phyloP scores from a whole-genome alignment of 2,888 invertebrate species.

The Leptinotarsa peninsularis region DNA sequence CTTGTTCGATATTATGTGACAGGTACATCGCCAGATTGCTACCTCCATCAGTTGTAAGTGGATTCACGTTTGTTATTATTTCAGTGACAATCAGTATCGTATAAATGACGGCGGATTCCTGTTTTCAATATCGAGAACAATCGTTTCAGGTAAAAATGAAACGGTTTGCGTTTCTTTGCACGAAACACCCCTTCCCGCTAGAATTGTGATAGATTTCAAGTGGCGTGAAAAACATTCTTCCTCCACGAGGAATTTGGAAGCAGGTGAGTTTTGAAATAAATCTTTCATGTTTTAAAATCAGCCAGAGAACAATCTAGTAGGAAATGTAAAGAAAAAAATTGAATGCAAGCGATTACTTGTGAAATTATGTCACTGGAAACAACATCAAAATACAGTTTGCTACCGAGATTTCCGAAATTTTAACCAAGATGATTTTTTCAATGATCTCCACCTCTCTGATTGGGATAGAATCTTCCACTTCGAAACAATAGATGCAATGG shows the following conservation, averaged over 20 bases:
- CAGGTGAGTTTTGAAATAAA: slow-evolving; percentile 53
- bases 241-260: slow-evolving; percentile 54
- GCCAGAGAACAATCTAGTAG: no score
- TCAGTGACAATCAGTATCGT: slow-evolving; percentile 32
- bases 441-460: no score
- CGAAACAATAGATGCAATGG: no score
- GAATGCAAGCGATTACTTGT: no score
- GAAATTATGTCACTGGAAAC: no score
- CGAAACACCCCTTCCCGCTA: slow-evolving; percentile 53
- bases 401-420: no score
- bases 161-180: slow-evolving; percentile 61
- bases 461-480: no score
- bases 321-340: no score
- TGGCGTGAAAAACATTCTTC: slow-evolving; percentile 58
- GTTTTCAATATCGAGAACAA: slow-evolving; percentile 60
- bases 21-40: slow-evolving; percentile 4
- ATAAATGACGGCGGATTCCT: slow-evolving; percentile 57
- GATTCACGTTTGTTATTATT: slow-evolving; percentile 15
- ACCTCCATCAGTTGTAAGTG: background rate
- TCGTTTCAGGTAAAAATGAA: slow-evolving; percentile 61
- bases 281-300: no score
- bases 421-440: no score
- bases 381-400: no score
- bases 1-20: slow-evolving; percentile 11
- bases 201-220: slow-evolving; percentile 59